Percentiles rank a stretch among this genome's conserved stretches.
These are phyloP conservation scores for Nasonia vitripennis DNA, from an alignment of 1,140 invertebrate genomes.

Conservation along the genomic window DNA sequence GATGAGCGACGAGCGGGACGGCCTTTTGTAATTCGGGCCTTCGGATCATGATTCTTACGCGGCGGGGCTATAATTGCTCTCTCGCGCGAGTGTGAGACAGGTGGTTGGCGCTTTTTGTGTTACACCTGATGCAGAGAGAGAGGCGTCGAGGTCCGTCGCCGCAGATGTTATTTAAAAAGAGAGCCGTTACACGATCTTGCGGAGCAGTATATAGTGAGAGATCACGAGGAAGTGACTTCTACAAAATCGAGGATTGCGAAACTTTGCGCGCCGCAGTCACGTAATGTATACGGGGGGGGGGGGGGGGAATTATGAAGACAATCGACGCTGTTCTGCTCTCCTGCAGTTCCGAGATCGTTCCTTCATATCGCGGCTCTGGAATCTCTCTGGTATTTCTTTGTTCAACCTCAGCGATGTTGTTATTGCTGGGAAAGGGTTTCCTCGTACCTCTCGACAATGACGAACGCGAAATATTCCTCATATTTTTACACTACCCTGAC, in stretches of 20 bases:
- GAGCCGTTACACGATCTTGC: not conserved
- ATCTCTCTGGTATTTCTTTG: not conserved
- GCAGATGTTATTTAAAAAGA: not conserved
- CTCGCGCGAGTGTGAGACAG: not conserved
- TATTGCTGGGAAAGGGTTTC: not conserved
- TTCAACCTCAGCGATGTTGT: not conserved
- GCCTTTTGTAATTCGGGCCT: constrained; percentile 12
- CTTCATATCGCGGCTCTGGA: not conserved
- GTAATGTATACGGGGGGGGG: not conserved
- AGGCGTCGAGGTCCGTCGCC: not conserved
- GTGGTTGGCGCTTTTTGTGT: not conserved
- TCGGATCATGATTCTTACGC: not conserved
- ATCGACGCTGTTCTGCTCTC: not conserved
- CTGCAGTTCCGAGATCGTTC: not conserved
- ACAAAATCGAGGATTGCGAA: not conserved
- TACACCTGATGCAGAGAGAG: no score
- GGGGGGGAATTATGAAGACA: not conserved
- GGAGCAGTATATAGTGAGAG: not conserved
- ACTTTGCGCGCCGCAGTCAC: not conserved
- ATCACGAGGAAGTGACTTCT: not conserved
- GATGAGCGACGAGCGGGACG: not conserved
- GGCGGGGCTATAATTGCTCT: not conserved
- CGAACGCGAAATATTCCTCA: no score
- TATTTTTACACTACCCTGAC: no score
- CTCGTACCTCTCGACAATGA: no score